Base-by-base conservation (phyloP, 30 jellyfish, hydroid and myxozoan species). In the Calvadosia cruxmelitensis region DNA sequence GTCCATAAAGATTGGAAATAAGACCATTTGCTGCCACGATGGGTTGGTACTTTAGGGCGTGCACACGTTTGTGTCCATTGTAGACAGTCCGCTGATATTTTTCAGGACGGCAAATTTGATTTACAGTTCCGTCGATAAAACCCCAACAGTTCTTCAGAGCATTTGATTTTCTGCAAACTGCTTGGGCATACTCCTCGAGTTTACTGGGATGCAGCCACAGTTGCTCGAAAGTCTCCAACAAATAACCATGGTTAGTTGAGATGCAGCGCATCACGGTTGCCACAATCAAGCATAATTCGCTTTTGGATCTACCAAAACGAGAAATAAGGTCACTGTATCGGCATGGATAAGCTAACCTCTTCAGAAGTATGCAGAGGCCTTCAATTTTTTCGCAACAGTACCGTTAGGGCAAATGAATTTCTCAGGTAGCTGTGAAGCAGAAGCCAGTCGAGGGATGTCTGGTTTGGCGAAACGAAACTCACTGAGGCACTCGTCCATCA, bases 11-110 rank as follows among this genome's bases (percentile, higher is more conserved):
- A 48, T 53, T 69, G 24, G 94, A 80, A 12, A 74, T 68, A 68
- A 83, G 33, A 48, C 91, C 92, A 83, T 67, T 83, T 31, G 94
- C 84, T 34, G 94, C 74, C 52, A 63, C 91, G 30, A 83, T 69
- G 23, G 84, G 69, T 57, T 81, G 94, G 48, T 29, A 67, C 27
- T 81, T 81, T 50, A 81, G 33, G 12, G 89, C 89, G 51, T 81
- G 94, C 2, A 83, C 94, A 57, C 94, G 49, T 70, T 75, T 76
- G n/a, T n/a, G n/a, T n/a, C n/a, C n/a, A n/a, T n/a, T n/a, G n/a
- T n/a, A n/a, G n/a, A n/a, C n/a, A n/a, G 51, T 83, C 67, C 94
- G 42, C 35, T 83, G 94, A 42, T 70, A 50, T 25, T 64, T 33
- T 20, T 69, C 82, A 29, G 91, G 94, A 50, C 94, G 51, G 48